phyloP scores from a whole-genome alignment of 1,140 invertebrate genomes.

The Drosophila sproati region DNA sequence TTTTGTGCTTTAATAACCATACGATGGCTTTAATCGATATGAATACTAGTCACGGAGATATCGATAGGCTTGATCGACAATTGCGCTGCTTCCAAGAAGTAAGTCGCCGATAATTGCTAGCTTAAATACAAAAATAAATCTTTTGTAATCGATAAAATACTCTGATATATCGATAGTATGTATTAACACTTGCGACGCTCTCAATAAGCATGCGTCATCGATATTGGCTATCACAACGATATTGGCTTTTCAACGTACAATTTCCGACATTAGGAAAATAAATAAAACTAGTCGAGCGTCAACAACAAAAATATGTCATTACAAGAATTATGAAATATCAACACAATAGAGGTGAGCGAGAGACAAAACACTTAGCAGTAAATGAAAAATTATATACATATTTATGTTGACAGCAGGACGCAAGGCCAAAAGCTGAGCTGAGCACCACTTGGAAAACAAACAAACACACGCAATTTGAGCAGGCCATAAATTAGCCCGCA shows the following conservation, averaged over 20 bases:
- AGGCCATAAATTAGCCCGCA: slow-evolving; percentile 80
- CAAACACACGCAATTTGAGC: slow-evolving; percentile 55
- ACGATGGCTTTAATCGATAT: not conserved
- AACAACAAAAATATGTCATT: slow-evolving; percentile 70
- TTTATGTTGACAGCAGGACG: slow-evolving; percentile 43
- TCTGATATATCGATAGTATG: no score
- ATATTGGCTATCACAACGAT: no score
- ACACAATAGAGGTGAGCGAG: slow-evolving; percentile 36
- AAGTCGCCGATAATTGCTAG: not conserved
- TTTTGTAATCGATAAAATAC: no score
- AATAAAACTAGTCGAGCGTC: slow-evolving; percentile 74
- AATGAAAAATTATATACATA: slow-evolving; percentile 71
- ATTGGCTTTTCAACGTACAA: no score
- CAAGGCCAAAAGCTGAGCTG: slow-evolving; percentile 28
- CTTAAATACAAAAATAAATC: no score
- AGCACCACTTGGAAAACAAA: slow-evolving; percentile 38
- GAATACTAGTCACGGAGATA: not conserved
- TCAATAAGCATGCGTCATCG: no score
- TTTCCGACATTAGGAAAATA: slow-evolving; percentile 64
- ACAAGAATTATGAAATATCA: slow-evolving; percentile 73
- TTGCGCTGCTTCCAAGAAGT: not conserved
- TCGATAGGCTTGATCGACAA: not conserved
- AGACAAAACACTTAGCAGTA: slow-evolving; percentile 66
- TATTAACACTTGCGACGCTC: no score
- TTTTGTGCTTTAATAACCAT: not conserved